Base-by-base conservation (phyloP, 30 jellyfish, hydroid and myxozoan species). In the Hydractinia echinata region DNA sequence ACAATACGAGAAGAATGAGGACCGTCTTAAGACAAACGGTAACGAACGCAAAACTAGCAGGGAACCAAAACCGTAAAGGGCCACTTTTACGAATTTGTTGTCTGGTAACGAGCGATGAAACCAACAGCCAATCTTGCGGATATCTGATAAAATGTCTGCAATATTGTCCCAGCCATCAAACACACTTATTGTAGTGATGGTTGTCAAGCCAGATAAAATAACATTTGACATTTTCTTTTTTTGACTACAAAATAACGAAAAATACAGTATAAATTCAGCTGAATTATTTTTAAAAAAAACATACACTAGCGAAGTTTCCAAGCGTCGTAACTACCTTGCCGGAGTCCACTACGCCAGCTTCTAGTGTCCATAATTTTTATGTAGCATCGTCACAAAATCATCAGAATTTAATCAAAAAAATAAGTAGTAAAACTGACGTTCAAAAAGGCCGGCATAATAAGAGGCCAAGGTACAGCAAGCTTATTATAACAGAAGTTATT, bases 161-260 rank as follows among this genome's bases (percentile, higher is more conserved):
- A 71, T 48, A 19, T 71, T 71, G 11, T 80, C 85, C 87, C 72
- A 52, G n/a, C 87, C 87, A 48, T 80, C 87, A 50, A 80, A 80
- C 51, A 80, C 21, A 15, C 61, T 62, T 5, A 80, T 16, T 5
- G 87, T 80, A 5, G 87, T 80, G 69, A 80, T 66, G 16, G 87
- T 80, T 7, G 87, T 80, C 81, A 80, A 6, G 4, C 87, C 87
- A 80, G 87, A 80, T 8, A 80, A 51, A 19, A 80, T 11, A 44
- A 80, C 30, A 50, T 51, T 80, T 8, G 83, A 61, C 87, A 80
- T 80, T 80, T 20, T 61, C 8, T 11, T 13, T 7, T 55, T 15
- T 0, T 71, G 11, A 1, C n/a, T 20, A 50, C 18, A 7, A 54
- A 71, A 71, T 4, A 48, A 67, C 44, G 44, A 30, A 30, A 30